Conservation (phyloP, 53 echinoderm and acorn worm genomes). For the Patiria pectinifera region DNA sequence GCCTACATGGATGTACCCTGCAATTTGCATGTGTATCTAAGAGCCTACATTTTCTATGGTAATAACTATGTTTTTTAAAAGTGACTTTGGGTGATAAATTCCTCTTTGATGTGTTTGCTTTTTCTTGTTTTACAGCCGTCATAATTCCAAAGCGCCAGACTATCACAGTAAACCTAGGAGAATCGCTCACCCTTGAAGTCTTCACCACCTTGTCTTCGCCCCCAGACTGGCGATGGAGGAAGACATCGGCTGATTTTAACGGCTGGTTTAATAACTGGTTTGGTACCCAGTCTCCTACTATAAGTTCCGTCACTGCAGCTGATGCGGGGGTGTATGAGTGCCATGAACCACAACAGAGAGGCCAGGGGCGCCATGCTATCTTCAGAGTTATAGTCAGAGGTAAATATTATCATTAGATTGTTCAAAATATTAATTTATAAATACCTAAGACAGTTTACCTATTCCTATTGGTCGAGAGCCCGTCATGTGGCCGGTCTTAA, state of each 20-base stretch:
- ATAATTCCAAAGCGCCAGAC: constrained; percentile 55
- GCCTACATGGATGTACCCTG: too few species aligned
- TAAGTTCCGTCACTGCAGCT: constrained; percentile 4
- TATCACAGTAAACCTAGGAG: constrained; percentile 47
- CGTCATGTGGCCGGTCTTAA: too few species aligned
- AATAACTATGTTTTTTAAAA: too few species aligned
- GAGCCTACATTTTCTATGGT: too few species aligned
- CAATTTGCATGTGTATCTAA: too few species aligned
- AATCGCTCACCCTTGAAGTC: constrained; percentile 26
- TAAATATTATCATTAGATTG: neutral
- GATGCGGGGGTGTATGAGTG: constrained; percentile 68
- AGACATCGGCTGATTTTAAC: neutral
- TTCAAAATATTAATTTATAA: neutral
- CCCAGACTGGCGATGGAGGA: constrained; percentile 30
- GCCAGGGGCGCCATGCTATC: constrained; percentile 55
- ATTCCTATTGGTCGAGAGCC: too few species aligned
- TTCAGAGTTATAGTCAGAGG: constrained; percentile 67
- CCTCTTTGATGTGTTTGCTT: too few species aligned
- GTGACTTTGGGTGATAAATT: too few species aligned
- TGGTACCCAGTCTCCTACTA: neutral
- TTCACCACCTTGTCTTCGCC: neutral
- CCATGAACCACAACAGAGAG: neutral
- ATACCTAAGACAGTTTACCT: too few species aligned
- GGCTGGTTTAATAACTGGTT: neutral
- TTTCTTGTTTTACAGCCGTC: constrained; percentile 37